Conservation (phyloP, 1,140 invertebrate species). For the Laupala kohalensis region DNA sequence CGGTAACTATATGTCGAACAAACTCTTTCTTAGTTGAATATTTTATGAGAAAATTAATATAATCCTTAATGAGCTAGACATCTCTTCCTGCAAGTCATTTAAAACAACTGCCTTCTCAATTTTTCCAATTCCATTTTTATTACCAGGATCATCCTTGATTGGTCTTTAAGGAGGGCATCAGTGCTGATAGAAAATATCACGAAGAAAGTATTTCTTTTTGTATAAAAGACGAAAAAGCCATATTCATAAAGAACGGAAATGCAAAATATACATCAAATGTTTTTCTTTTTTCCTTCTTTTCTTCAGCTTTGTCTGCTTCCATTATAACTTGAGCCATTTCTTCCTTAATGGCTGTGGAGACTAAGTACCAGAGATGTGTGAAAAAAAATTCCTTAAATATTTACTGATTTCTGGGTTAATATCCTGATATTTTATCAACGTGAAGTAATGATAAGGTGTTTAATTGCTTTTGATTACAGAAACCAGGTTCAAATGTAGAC, state of each 20-base stretch:
- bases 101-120: background rate
- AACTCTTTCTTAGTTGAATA: background rate
- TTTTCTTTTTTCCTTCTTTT: background rate
- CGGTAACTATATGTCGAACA: background rate
- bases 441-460: background rate
- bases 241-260: background rate
- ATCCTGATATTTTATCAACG: background rate
- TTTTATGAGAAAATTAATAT: background rate
- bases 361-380: background rate
- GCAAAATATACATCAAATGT: background rate
- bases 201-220: too few relatives aligned
- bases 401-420: background rate
- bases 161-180: too few relatives aligned
- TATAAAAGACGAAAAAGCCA: background rate
- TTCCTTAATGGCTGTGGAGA: background rate
- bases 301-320: background rate
- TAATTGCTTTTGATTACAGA: background rate
- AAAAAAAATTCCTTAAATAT: background rate
- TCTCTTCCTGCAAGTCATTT: conserved; percentile 1
- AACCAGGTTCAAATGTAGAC: background rate
- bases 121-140: background rate
- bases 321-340: background rate
- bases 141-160: background rate
- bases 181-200: too few relatives aligned
- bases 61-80: background rate